Evolutionary conservation across 2,113 vertebrate genomes (phyloP), one percentile per base, ranked within the genome.

Genomic region (zebrafish (Danio rerio)): DNA sequence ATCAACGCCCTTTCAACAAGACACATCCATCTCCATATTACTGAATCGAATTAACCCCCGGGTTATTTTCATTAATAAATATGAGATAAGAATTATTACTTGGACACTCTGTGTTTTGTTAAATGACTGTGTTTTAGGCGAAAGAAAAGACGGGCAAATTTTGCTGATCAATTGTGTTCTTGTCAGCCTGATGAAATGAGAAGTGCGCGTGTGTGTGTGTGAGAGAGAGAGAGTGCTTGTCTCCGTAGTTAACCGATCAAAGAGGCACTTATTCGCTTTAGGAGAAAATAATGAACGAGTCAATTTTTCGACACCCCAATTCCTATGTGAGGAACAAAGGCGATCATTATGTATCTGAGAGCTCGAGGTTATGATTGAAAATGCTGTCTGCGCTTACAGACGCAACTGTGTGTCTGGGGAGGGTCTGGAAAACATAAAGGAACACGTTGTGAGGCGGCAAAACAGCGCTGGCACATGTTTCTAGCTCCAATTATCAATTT

Each of bases 31-130:
- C 80, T 52, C 80, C 73, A 81, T 77, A 83, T 77, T 65, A 65
- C 69, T 15, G 85, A 83, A 88, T 86, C 72, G 49, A 87, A 88
- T 87, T 88, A 87, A 90, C 87, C 87, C 10, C 49, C 1, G 79
- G 85, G 83, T 86, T 85, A 87, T 75, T 81, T 84, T 88, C 85
- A 87, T 88, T 90, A 88, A 88, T 87, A 88, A 86, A 87, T 86
- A 88, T 77, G 81, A 81, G 87, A 90, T 87, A 84, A 88, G 70
- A 83, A 84, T 86, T 73, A 85, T 83, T 84, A 76, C 85, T 84
- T 47, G 73, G 52, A 50, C 69, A 50, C 71, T 82, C 80, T 80
- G 77, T 81, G 63, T 81, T 21, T 81, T 66, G 72, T 80, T 78
- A 81, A 82, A 83, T 50, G 81, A 31, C 81, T 76, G 78, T 55